Percentiles rank a stretch among this genome's conserved stretches.
These are phyloP conservation scores for Wiebesia pumilae DNA, from an alignment of 1,140 invertebrate species.

Conservation along the genomic window DNA sequence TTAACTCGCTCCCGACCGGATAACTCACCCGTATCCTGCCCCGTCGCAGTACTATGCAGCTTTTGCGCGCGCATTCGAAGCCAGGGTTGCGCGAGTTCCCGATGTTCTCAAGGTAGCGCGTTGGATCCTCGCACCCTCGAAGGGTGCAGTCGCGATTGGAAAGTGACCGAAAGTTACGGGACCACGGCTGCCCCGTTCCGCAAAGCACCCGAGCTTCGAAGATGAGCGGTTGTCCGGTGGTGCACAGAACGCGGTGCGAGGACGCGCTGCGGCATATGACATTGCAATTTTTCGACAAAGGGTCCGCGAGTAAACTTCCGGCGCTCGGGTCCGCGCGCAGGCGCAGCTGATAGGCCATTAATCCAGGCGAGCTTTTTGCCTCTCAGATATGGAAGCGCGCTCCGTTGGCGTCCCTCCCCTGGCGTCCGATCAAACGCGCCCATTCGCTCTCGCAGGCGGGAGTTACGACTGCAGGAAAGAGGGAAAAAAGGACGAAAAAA, in stretches of 20 bases:
- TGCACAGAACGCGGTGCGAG: neutral
- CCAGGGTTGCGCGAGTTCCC: no score
- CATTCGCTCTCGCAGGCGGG: neutral
- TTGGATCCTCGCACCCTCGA: no score
- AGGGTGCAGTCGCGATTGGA: no score
- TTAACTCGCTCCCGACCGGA: no score
- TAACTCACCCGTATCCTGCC: no score
- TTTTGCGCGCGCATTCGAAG: no score
- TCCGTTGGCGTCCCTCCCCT: slow-evolving; percentile 45
- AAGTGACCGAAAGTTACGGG: no score
- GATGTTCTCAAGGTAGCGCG: no score
- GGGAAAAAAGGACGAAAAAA: slow-evolving; percentile 1
- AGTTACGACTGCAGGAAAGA: neutral
- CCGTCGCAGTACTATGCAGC: no score
- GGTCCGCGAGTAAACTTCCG: slow-evolving; percentile 13
- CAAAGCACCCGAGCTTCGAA: no score
- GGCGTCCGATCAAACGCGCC: neutral
- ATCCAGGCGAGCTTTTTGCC: slow-evolving; percentile 54
- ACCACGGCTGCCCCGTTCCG: no score
- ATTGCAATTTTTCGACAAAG: slow-evolving; percentile 18
- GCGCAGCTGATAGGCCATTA: slow-evolving; percentile 37
- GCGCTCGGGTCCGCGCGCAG: neutral
- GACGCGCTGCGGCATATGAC: neutral
- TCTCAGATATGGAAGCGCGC: slow-evolving; percentile 55
- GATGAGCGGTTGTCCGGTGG: neutral